Base-by-base conservation (phyloP, 1,140 invertebrate genomes). In the Drosophila sturtevanti region DNA sequence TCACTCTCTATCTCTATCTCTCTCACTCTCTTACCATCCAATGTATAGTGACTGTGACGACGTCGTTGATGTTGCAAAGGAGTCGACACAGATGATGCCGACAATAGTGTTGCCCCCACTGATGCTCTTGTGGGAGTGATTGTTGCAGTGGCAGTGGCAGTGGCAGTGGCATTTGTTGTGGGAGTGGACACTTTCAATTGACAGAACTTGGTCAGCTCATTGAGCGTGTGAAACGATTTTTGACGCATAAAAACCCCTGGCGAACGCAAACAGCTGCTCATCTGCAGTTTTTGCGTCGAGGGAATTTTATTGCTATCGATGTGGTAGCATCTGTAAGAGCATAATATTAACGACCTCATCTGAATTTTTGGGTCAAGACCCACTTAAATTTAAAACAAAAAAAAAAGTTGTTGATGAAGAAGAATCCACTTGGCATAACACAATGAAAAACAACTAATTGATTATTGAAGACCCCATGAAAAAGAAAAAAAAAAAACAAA, bases 221-320 rank as follows among this genome's bases (percentile, higher is more conserved):
- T 82, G 64, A 91, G 76, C 71, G 90, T 91, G 72, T 91, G 84
- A 91, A 91, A 91, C 68, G 90, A 91, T 82, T 91, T 91, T 71
- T 91, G 90, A 41, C 90, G 90, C 65, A 91, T 72, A 56, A 91
- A 86, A 34, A 82, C 74, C 58, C 68, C 90, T 51, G 90, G 90
- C 27, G 90, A 89, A 38, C 90, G 90, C 52, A 91, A 66, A 63
- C 90, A 91, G 58, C 77, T 86, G 79, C 90, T 71, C 71, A 90
- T 79, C 55, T 68, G 90, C 55, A 90, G 84, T 72, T 89, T 89
- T 41, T 84, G 84, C 59, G 79, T 34, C 41, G 68, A 54, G 66
- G 67, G 51, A 66, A 62, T 71, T 52, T 77, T 76, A 24, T 72
- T 75, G 84, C 59, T 81, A 75, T 90, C 72, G 73, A 72, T 78